A percentile compares a stretch with the other conserved stretches of the same genome.
phyloP scores from a whole-genome alignment of 2,113 vertebrate species.

The Uropsilus gracilis region DNA sequence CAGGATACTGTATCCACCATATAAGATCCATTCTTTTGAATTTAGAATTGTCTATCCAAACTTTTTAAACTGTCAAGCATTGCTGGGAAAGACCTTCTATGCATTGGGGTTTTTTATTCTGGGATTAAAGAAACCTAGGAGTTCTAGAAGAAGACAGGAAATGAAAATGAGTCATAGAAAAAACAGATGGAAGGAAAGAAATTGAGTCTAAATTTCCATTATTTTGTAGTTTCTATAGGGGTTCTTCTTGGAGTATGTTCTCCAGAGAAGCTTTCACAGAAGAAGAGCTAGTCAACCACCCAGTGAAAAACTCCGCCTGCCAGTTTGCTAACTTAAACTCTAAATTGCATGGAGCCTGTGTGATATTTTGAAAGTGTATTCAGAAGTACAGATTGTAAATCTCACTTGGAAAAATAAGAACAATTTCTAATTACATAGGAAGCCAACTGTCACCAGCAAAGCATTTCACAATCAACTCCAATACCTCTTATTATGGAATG shows the following conservation, averaged over 20 bases:
- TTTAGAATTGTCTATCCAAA: neutral
- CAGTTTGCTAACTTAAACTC: constrained; percentile 62
- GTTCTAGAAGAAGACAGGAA: neutral
- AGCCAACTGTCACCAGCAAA: constrained; percentile 73
- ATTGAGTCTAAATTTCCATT: constrained; percentile 18
- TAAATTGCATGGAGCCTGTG: constrained; percentile 34
- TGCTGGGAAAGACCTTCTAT: neutral
- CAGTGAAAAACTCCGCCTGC: constrained; percentile 19
- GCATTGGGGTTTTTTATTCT: neutral
- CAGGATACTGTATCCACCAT: accelerated
- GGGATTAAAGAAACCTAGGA: neutral
- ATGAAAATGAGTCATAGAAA: neutral
- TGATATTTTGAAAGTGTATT: constrained; percentile 65
- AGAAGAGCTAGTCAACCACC: neutral
- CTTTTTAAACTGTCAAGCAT: neutral
- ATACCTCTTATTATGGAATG: constrained; percentile 69
- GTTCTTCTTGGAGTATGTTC: neutral
- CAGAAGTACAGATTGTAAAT: constrained; percentile 70
- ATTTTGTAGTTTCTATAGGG: constrained; percentile 18
- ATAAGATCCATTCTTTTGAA: neutral
- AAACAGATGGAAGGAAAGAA: neutral
- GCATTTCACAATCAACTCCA: constrained; percentile 66
- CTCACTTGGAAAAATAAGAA: constrained; percentile 68
- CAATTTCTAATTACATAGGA: constrained; percentile 69
- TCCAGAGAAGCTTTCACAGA: constrained; percentile 24